phyloP scores from a whole-genome alignment of 2,797 vertebrate genomes.

The Intellagama lesueurii region DNA sequence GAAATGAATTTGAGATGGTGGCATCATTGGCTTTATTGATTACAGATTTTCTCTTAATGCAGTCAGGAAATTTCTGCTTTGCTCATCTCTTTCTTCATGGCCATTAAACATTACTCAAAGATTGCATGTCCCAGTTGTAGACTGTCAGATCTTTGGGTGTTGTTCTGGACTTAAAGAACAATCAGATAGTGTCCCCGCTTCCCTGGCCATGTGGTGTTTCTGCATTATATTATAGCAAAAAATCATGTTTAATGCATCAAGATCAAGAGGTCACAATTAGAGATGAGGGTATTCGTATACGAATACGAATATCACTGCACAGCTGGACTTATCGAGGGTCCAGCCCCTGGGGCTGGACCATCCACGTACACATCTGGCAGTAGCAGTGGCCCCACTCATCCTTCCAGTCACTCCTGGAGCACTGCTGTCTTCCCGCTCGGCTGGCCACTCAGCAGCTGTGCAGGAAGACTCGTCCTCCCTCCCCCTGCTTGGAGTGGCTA shows the following conservation, averaged over 20 bases:
- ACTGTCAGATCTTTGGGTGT: neutral
- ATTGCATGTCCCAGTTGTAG: neutral
- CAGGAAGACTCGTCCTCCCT: too few species aligned
- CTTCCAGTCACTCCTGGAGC: too few species aligned
- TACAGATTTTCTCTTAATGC: neutral
- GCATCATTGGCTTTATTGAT: neutral
- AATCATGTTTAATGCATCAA: neutral
- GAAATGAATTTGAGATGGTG: neutral
- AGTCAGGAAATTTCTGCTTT: neutral
- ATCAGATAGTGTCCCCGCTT: neutral
- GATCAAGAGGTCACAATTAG: neutral
- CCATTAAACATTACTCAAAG: neutral
- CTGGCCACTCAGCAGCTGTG: too few species aligned
- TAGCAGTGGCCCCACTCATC: too few species aligned
- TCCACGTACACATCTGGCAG: too few species aligned
- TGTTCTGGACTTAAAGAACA: neutral
- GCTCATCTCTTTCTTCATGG: neutral
- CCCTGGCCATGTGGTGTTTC: neutral
- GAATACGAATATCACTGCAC: too few species aligned
- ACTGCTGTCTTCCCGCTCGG: too few species aligned
- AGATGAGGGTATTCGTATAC: too few species aligned
- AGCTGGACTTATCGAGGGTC: too few species aligned
- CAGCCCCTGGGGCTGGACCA: too few species aligned
- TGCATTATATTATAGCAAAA: neutral
- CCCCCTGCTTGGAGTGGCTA: too few species aligned